Base-by-base conservation (phyloP, 2,113 vertebrate genomes). In the Brachionichthys hirsutus region DNA sequence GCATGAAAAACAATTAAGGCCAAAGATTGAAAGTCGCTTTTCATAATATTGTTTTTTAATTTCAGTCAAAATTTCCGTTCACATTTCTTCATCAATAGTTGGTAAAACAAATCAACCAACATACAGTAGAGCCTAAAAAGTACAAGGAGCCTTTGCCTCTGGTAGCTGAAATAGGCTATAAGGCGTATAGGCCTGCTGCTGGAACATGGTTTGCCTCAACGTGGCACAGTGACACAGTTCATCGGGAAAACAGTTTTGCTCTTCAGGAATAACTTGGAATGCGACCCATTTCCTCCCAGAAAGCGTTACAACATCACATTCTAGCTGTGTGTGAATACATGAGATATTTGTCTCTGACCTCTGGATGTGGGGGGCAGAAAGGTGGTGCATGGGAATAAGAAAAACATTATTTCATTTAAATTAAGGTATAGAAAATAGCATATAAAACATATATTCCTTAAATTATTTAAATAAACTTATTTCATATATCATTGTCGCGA, bases 371-470 rank as follows among this genome's bases (percentile, higher is more conserved):
- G 81, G 82, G 76, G 82, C 81, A 85, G 80, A 78, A 89, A 84
- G 81, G 83, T 85, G 76, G 66, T 66, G n/a, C n/a, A n/a, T n/a
- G 84, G 86, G 87, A 87, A 89, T 92, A 91, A 91, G 91, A 89
- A 90, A 86, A 88, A 88, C 4, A 81, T 75, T 84, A 83, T 76
- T 88, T 88, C 55, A 82, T 89, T 91, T 83, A 88, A 91, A 91
- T 88, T 83, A 91, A 92, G 76, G 85, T 92, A 91, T 92, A 92
- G 84, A 92, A 92, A 92, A 92, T 92, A 92, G 90, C 86, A 88
- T 92, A 92, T 91, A 92, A 92, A 92, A 92, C 90, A 91, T 92
- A 92, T 90, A 90, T 88, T 92, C 87, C 88, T 90, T 91, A 91
- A 91, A 92, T 91, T 86, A 92, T 92, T 90, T 92, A 91, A 92